Base-by-base conservation (phyloP, 2,888 invertebrate genomes). In the Clitarchus hookeri region DNA sequence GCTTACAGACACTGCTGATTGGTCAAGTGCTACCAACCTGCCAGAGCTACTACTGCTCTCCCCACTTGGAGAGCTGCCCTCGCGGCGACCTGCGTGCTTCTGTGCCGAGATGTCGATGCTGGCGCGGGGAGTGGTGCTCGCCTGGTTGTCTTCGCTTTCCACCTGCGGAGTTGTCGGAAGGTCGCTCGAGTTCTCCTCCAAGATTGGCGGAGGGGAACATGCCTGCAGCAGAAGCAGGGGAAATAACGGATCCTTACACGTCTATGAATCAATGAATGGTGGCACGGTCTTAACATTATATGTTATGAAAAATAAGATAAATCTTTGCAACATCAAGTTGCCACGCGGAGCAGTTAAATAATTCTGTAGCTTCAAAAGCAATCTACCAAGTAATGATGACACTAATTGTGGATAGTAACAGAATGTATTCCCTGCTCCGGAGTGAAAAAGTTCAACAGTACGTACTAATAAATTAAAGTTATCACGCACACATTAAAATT, bases 191-290 rank as follows among this genome's bases (percentile, higher is more conserved):
- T 83, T 87, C 84, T 88, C 88, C 88, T 94, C 93, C 88, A 90
- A 92, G 87, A 93, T 93, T 90, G 93, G 91, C 88, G 93, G 90
- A n/a, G 94, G 93, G 27, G 94, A 87, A 53, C 80, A 86, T 19
- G 54, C 11, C 26, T 19, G 65, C 83, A 83, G 36, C 80, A 80
- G 19, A 83, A 6, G 12, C 0, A 11, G n/a, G 19, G 16, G 6
- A 23, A 23, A 83, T 13, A 79, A 6, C 26, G 23, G 36, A 27
- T 27, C 19, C 36, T 23, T 25, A 11, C 83, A 36, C 9, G 11
- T n/a, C 23, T 25, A 27, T 83, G 36, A 44, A n/a, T n/a, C 23
- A 27, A 27, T 83, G 36, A 44, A n/a, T 83, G 4, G 44, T 27
- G 16, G 44, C 0, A 27, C 16, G 8, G n/a, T 23, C 23, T n/a